These are phyloP conservation scores for Aromia moschata DNA, from an alignment of 2,888 invertebrate species.

Conservation along the genomic window DNA sequence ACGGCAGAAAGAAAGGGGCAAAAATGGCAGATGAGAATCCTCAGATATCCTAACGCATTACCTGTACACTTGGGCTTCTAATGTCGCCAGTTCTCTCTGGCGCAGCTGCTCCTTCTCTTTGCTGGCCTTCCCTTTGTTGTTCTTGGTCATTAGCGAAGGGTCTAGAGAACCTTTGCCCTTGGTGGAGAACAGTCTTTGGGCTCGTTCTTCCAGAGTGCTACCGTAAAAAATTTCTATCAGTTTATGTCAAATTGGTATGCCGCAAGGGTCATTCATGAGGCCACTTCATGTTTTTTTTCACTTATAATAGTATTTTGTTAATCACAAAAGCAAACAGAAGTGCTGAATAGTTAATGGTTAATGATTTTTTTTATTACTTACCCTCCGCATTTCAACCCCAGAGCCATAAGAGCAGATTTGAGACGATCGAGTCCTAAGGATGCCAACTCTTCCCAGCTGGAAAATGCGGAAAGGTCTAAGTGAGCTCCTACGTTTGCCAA, in stretches of 20 bases:
- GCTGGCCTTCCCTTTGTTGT: constrained; percentile 76
- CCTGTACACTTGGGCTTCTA: constrained; percentile 92
- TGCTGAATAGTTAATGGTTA: not conserved
- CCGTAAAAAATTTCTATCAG: too few relatives aligned
- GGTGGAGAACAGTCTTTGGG: constrained; percentile 93
- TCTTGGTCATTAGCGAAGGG: constrained; percentile 90
- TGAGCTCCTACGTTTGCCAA: constrained; percentile 95
- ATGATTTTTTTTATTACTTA: constrained; percentile 51
- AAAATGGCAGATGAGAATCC: too few relatives aligned
- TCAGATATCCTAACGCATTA: too few relatives aligned
- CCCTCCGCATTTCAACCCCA: constrained; percentile 98
- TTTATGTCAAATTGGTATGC: too few relatives aligned
- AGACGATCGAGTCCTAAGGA: constrained; percentile 96
- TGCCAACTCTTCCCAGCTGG: constrained; percentile 96
- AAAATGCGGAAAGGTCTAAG: constrained; percentile 97
- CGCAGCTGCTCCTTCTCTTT: constrained; percentile 72
- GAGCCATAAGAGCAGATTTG: constrained; percentile 95
- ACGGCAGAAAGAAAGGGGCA: not conserved
- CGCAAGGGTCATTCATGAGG: too few relatives aligned
- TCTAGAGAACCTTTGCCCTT: constrained; percentile 95
- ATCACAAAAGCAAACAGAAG: not conserved
- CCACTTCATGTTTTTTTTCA: not conserved
- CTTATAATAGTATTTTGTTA: not conserved
- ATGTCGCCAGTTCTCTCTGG: constrained; percentile 85
- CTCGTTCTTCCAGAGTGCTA: constrained; percentile 93